Evolutionary conservation across 2,113 vertebrate species (phyloP).

Genomic region (Sorex araneus): DNA sequence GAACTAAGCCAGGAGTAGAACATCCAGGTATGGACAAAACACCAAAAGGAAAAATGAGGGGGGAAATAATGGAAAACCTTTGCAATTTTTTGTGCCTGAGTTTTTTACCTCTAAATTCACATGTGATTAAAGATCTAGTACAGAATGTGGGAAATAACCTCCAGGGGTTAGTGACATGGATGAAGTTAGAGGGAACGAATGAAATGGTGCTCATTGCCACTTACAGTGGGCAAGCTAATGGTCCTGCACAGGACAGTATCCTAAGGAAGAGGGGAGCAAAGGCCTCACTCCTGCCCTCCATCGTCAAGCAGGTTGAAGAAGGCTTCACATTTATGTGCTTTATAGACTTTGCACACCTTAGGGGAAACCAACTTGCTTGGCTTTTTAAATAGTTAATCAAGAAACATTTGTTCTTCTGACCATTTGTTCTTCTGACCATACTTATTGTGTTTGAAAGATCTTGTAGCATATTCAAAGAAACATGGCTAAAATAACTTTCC

Average conservation of each 20-base stretch:
- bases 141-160: not conserved
- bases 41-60: too few species aligned
- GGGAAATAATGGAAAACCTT: not conserved
- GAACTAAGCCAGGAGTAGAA: not conserved
- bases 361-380: not conserved
- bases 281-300: too few species aligned
- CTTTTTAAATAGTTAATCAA: not conserved
- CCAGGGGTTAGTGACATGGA: not conserved
- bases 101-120: not conserved
- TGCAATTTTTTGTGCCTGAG: not conserved
- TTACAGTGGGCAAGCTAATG: not conserved
- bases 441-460: not conserved
- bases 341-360: not conserved
- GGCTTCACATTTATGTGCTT: not conserved
- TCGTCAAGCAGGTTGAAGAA: not conserved
- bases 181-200: not conserved
- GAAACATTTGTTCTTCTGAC: too few species aligned
- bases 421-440: too few species aligned
- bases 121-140: not conserved
- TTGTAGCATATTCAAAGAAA: not conserved
- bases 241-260: not conserved
- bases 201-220: not conserved
- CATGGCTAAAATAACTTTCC: not conserved
- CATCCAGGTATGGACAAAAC: too few species aligned
- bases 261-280: not conserved